These are phyloP conservation scores for Xyliphius kryptos DNA, from an alignment of 2,113 vertebrate species.

Conservation along the genomic window DNA sequence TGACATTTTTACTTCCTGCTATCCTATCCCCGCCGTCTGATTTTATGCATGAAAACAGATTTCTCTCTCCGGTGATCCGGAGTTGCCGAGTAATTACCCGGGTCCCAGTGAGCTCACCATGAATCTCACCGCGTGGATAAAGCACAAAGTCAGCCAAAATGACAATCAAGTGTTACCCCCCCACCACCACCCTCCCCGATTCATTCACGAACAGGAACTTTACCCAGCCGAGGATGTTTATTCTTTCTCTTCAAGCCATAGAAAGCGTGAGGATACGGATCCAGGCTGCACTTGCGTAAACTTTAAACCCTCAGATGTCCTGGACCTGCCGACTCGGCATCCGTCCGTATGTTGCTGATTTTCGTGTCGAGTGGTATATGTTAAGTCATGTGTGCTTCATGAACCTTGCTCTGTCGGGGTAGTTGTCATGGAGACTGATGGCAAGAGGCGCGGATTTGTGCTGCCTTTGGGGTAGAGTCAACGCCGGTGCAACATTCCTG, in stretches of 20 bases:
- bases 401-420: not conserved
- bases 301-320: not conserved
- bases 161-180: slow-evolving; percentile 63
- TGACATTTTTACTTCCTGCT: slow-evolving; percentile 16
- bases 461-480: not conserved
- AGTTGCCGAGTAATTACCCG: slow-evolving; percentile 13
- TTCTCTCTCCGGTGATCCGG: slow-evolving; percentile 10
- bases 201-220: not conserved
- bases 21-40: not conserved
- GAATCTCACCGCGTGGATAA: slow-evolving; percentile 15
- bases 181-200: not conserved
- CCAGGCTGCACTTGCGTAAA: not conserved
- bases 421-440: slow-evolving; percentile 16
- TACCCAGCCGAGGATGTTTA: slow-evolving; percentile 4
- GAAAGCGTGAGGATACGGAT: slow-evolving; percentile 1
- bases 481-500: no score
- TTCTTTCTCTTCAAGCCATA: slow-evolving; percentile 35
- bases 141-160: slow-evolving; percentile 56
- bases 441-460: not conserved
- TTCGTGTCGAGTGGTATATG: slow-evolving; percentile 32
- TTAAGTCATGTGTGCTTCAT: not conserved
- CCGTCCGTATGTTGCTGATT: slow-evolving; percentile 26
- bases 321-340: slow-evolving; percentile 12
- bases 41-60: slow-evolving; percentile 40
- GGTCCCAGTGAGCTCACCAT: slow-evolving; percentile 16